phyloP scores from a whole-genome alignment of 2,113 vertebrate genomes.

The Copsychus sechellarum region DNA sequence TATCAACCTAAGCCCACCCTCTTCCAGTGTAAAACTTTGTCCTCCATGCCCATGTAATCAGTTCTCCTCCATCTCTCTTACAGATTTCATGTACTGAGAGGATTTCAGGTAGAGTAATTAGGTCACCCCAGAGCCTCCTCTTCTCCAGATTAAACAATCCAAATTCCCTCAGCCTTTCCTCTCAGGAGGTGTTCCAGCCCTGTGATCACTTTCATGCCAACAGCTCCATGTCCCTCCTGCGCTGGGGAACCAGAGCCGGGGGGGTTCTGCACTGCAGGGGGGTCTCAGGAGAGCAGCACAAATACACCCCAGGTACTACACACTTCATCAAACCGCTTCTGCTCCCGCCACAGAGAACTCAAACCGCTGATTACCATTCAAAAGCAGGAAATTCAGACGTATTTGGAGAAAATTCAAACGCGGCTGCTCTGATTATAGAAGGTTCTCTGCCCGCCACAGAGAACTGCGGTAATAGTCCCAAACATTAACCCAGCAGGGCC shows the following conservation, averaged over 20 bases:
- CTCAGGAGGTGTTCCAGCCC: not conserved
- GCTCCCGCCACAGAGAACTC: rapidly evolving
- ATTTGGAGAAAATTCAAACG: too few relatives aligned
- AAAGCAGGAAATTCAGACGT: not conserved
- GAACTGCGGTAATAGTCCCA: rapidly evolving
- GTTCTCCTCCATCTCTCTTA: not conserved
- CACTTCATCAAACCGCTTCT: rapidly evolving
- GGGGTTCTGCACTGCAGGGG: not conserved
- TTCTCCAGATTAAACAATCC: not conserved
- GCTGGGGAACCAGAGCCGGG: not conserved
- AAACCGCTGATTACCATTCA: rapidly evolving
- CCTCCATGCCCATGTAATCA: rapidly evolving
- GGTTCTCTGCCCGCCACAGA: rapidly evolving
- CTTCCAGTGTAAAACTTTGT: not conserved
- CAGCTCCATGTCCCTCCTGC: not conserved
- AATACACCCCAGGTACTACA: rapidly evolving
- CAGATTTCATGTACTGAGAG: too few relatives aligned
- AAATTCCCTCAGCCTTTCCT: not conserved
- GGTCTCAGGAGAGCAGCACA: not conserved
- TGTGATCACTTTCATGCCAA: too few relatives aligned
- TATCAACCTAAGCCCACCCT: not conserved
- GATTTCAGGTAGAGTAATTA: not conserved
- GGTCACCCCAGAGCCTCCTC: not conserved
- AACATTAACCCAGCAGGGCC: rapidly evolving
- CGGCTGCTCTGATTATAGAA: not conserved